A percentile compares a stretch with the other conserved stretches of the same genome.
Evolutionary conservation across 92 coral and sea anemone genomes (phyloP).

Genomic region (Chrysogorgia sp.): DNA sequence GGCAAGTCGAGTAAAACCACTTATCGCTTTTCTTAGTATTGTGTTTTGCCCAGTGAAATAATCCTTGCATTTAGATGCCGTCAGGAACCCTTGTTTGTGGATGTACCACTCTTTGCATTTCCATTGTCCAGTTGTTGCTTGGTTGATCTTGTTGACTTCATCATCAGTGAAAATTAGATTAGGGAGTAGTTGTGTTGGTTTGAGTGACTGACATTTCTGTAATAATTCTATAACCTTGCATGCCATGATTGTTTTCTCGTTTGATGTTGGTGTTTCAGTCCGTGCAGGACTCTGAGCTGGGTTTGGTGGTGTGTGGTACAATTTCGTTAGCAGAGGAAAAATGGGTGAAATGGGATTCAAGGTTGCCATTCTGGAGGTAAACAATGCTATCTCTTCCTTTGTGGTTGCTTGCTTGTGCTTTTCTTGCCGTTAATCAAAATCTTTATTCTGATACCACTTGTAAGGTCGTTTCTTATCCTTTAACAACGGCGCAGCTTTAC

Average conservation of each 20-base stretch:
- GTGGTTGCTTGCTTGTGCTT: conserved; percentile 7
- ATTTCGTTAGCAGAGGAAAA: background rate
- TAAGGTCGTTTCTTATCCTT: conserved; percentile 8
- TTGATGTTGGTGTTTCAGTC: background rate
- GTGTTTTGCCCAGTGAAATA: conserved; percentile 18
- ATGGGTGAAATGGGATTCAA: background rate
- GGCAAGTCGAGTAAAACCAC: conserved; percentile 3
- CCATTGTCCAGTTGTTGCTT: conserved; percentile 1
- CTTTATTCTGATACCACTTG: conserved; percentile 27
- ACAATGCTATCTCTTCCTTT: conserved; percentile 13
- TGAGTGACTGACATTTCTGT: background rate
- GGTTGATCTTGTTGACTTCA: conserved; percentile 7
- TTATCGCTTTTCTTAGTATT: background rate
- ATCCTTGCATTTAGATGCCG: conserved; percentile 40
- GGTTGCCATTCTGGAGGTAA: conserved; percentile 2
- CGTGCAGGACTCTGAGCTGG: background rate
- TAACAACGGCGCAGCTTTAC: background rate
- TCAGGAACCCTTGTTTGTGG: conserved; percentile 28
- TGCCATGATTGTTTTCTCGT: background rate
- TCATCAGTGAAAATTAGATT: conserved; percentile 8
- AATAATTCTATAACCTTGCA: background rate
- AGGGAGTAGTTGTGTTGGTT: background rate
- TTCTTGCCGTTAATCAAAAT: conserved; percentile 19
- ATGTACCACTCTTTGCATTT: conserved; percentile 24
- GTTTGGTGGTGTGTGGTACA: background rate